A percentile compares a stretch with the other conserved stretches of the same genome.
These are phyloP conservation scores for Drosophila pseudotakahashii DNA, from an alignment of 2,888 invertebrate genomes.

Conservation along the genomic window DNA sequence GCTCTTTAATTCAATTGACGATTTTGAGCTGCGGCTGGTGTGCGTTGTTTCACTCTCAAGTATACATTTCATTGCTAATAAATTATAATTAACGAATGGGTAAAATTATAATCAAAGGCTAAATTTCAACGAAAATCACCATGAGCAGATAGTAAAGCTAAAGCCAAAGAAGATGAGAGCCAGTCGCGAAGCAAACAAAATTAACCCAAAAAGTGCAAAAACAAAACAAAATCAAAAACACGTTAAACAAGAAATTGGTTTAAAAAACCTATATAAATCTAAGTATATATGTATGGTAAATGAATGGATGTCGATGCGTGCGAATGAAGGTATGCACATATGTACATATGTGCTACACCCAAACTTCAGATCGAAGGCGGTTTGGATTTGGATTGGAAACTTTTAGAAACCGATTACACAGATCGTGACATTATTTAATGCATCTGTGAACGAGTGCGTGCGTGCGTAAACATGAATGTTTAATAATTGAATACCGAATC, in stretches of 20 bases:
- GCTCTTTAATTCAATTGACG: constrained; percentile 41
- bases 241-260: constrained; percentile 55
- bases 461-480: constrained; percentile 50
- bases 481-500: constrained; percentile 51
- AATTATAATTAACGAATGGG: constrained; percentile 59
- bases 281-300: constrained; percentile 3
- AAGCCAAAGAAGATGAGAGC: constrained; percentile 19
- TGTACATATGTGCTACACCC: background rate
- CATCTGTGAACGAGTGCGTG: constrained; percentile 28
- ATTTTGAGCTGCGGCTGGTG: constrained; percentile 20
- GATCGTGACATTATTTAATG: constrained; percentile 41
- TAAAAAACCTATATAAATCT: constrained; percentile 41
- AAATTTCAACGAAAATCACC: constrained; percentile 22
- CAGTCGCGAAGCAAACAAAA: constrained; percentile 10
- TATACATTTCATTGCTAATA: constrained; percentile 50
- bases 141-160: constrained; percentile 9
- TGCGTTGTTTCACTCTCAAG: constrained; percentile 42
- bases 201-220: constrained; percentile 5
- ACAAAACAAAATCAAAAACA: constrained; percentile 44
- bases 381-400: constrained; percentile 31
- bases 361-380: constrained; percentile 32
- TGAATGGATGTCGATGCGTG: constrained; percentile 22
- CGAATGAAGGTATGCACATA: background rate
- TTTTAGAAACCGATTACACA: constrained; percentile 30
- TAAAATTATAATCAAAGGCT: constrained; percentile 30